Percentiles rank a stretch among this genome's conserved stretches.
Evolutionary conservation across 2,113 vertebrate genomes (phyloP).

Genomic region (Verasper variegatus): DNA sequence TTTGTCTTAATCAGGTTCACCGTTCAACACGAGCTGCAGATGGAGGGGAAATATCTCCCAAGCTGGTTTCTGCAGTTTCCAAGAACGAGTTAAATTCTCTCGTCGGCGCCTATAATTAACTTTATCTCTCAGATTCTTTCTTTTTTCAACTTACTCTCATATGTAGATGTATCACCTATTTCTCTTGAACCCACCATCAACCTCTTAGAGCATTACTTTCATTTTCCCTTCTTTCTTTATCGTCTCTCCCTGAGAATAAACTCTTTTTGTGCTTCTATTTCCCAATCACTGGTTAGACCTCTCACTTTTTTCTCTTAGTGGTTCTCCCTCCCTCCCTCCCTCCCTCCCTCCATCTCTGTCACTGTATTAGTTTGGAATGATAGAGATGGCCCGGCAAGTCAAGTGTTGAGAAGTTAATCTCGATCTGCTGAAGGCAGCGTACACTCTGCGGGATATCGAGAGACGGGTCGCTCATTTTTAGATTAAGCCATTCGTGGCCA

Average conservation of each 20-base stretch:
- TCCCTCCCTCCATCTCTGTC: neutral
- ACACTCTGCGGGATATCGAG: slow-evolving; percentile 11
- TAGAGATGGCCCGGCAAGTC: slow-evolving; percentile 21
- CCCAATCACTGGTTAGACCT: neutral
- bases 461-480: slow-evolving; percentile 7
- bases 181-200: neutral
- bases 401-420: slow-evolving; percentile 30
- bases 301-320: no score
- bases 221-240: slow-evolving; percentile 7
- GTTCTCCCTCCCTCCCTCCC: neutral
- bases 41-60: no score
- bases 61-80: no score
- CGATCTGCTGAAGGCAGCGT: slow-evolving; percentile 8
- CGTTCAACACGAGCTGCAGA: neutral
- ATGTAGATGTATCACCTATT: neutral
- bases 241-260: slow-evolving; percentile 17
- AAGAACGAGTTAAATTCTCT: neutral
- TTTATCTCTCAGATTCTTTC: neutral
- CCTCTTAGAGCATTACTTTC: neutral
- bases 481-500: slow-evolving; percentile 6
- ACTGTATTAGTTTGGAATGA: slow-evolving; percentile 29
- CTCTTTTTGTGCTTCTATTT: neutral
- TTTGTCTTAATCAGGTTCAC: neutral
- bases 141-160: no score
- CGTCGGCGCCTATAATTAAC: neutral